Base-by-base conservation (phyloP, 2,113 vertebrate genomes). In the Romanogobio albipinnatus region DNA sequence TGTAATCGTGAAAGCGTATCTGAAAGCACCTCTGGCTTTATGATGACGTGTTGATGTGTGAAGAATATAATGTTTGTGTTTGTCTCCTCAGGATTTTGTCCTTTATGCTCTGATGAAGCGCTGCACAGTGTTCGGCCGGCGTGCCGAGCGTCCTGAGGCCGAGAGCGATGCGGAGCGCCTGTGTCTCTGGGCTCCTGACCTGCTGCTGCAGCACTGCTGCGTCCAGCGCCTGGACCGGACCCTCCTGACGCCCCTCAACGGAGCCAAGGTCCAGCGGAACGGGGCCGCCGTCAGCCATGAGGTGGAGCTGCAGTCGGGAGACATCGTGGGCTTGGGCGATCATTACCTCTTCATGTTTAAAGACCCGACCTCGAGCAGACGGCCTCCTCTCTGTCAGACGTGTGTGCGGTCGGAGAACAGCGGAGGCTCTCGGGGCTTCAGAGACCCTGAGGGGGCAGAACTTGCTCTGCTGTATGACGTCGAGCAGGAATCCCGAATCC, bases 291-390 rank as follows among this genome's bases (percentile, higher is more conserved):
- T 95, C 51, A 90, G 39, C 13, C n/a, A 74, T 4, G 90, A 93
- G 49, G 90, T 82, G 36, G 87, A 85, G 64, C 92, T 96, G 22
- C 83, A 70, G n/a, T 86, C 93, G 0, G 94, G 95, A 7, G 95
- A 96, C 74, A 78, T 95, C 9, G 89, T 96, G 7, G 92, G 93
- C 1, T 29, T 96, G 74, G 95, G 95, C 9, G 88, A 91, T 43
- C 82, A 84, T 82, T 96, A 96, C 90, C 68, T 95, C 68, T 95
- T 96, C 82, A 92, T 96, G 64, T 96, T 93, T 86, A 95, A 95
- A 87, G 94, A 95, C 85, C 94, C 87, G 11, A 36, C 17, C 49
- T 53, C 39, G 22, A 49, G 13, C 33, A 53, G 4, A 17, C 9
- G 26, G 19, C 58, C 68, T 24, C 73, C 86, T 26, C 53, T 92